Base-by-base conservation (phyloP, 2,113 vertebrate species). In the Platichthys flesus region DNA sequence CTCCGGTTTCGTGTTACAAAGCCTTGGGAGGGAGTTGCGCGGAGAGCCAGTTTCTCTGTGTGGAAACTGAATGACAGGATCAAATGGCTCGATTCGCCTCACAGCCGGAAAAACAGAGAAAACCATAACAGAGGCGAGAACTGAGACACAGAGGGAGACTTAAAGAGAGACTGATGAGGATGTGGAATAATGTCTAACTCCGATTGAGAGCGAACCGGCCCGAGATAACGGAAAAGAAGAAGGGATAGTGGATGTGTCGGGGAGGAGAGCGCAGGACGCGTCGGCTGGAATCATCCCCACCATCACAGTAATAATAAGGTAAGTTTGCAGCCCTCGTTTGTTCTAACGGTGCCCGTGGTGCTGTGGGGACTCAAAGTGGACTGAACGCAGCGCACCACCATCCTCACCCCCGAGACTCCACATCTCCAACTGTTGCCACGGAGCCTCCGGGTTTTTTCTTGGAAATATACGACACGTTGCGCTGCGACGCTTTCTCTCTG, bases 351-450 rank as follows among this genome's bases (percentile, higher is more conserved):
- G 58, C 13, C 7, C n/a, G 57, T 57, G 12, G 67, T 26, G 42
- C 14, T 23, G 61, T 2, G 62, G 26, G 18, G 54, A 24, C 2
- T 14, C 1, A 12, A 89, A 88, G 80, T 70, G 59, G 60, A 40
- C 61, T 24, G 40, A 57, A 73, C 23, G 47, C 37, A 57, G 71
- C 23, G 47, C 37, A 66, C 74, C 69, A 70, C 81, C 77, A 77
- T 78, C 56, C 67, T 49, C 75, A 72, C 45, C 69, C 42, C 24
- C 68, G 31, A 62, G 67, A 55, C 52, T 67, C 79, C 42, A 62
- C 71, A 57, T 78, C 84, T 91, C 90, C 92, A 93, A 94, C 94
- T 95, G 93, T 94, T 95, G 92, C 91, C 88, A 78, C 6, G 55
- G 72, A 75, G 24, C 65, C 60, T 35, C 35, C 31, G 7, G 7